These are phyloP conservation scores for Stichopus chloronotus DNA, from an alignment of 35 echinoderm and acorn worm species.

Conservation along the genomic window DNA sequence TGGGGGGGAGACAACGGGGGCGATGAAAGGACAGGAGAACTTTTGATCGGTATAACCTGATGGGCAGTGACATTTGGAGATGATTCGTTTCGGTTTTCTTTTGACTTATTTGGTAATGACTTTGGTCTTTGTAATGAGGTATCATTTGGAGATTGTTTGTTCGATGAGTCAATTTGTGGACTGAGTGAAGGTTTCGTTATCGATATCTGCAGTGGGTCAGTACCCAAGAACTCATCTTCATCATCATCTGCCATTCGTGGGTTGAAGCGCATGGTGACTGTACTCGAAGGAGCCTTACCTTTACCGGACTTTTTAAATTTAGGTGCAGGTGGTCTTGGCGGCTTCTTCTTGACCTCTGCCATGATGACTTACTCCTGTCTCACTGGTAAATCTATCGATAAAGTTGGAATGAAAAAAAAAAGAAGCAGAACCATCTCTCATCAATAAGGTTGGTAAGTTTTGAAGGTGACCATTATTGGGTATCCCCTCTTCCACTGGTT, in stretches of 20 bases:
- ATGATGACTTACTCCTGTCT: not conserved
- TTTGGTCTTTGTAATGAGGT: not conserved
- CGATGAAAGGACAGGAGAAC: slow-evolving; percentile 12
- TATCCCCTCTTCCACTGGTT: too few relatives aligned
- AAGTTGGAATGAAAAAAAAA: not conserved
- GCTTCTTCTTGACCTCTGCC: slow-evolving; percentile 39
- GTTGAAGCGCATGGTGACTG: slow-evolving; percentile 34
- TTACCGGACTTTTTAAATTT: slow-evolving; percentile 47
- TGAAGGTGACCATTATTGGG: too few relatives aligned
- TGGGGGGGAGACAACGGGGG: slow-evolving; percentile 32
- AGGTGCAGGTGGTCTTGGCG: slow-evolving; percentile 49
- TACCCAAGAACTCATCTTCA: not conserved
- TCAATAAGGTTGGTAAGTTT: too few relatives aligned
- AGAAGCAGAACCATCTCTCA: not conserved
- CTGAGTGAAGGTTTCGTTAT: not conserved
- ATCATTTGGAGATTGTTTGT: not conserved
- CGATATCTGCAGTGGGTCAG: slow-evolving; percentile 37
- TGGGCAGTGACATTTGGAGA: not conserved
- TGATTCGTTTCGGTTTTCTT: not conserved
- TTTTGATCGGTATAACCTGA: not conserved
- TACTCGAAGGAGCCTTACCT: not conserved
- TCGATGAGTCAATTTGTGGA: not conserved
- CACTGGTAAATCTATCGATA: not conserved
- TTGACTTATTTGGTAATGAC: slow-evolving; percentile 1
- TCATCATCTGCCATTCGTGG: slow-evolving; percentile 2